Evolutionary conservation across 2,888 invertebrate genomes (phyloP).

Genomic region (Blera fallax): DNA sequence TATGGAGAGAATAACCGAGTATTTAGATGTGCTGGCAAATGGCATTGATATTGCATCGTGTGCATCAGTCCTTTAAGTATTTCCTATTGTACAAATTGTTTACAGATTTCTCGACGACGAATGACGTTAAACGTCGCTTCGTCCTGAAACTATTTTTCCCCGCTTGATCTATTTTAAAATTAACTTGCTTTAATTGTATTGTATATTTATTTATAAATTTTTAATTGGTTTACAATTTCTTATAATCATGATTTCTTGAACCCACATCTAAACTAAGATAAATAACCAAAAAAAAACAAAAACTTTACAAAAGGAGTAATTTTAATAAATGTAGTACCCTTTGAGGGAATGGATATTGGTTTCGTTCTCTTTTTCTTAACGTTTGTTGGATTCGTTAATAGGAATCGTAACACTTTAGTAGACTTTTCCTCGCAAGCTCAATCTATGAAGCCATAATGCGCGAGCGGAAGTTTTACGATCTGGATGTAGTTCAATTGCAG

Average conservation of each 20-base stretch:
- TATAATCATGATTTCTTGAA: not conserved
- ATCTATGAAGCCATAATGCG: too few relatives aligned
- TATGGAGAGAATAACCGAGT: slow-evolving; percentile 1
- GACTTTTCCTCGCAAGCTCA: too few relatives aligned
- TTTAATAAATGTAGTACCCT: slow-evolving; percentile 3
- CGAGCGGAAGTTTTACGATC: too few relatives aligned
- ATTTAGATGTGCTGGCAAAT: slow-evolving; percentile 3
- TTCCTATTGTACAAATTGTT: not conserved
- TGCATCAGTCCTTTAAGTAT: not conserved
- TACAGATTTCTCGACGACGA: not conserved
- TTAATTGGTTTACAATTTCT: not conserved
- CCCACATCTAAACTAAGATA: not conserved
- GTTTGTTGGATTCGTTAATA: too few relatives aligned
- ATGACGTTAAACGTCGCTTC: not conserved
- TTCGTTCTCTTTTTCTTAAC: too few relatives aligned
- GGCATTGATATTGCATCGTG: not conserved
- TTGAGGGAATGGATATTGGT: not conserved
- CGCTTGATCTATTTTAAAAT: not conserved
- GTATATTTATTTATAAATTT: too few relatives aligned
- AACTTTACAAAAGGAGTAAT: not conserved
- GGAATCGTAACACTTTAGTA: too few relatives aligned
- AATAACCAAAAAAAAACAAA: not conserved
- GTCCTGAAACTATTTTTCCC: not conserved
- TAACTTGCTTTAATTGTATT: not conserved
- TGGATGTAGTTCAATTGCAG: too few relatives aligned